Evolutionary conservation across 2,113 vertebrate species (phyloP).

Genomic region (Zosterops hypoxanthus): DNA sequence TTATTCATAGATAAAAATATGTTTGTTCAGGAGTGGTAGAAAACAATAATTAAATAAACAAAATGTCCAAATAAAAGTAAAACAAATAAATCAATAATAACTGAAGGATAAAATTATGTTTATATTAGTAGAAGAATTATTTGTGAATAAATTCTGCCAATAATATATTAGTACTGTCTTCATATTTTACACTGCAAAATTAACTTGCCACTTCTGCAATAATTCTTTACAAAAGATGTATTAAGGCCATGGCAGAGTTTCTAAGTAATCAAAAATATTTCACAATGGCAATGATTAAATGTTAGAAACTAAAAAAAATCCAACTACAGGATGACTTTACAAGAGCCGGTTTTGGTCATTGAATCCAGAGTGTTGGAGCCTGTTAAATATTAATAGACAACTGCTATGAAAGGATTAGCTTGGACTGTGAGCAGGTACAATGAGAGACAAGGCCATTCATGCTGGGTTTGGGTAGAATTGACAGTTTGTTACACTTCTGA

Average conservation of each 20-base stretch:
- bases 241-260: conserved; percentile 17
- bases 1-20: conserved; percentile 2
- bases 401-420: neutral
- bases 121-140: neutral
- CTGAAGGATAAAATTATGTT: neutral
- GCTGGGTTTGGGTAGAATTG: neutral
- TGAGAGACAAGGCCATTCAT: neutral
- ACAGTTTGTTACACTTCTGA: neutral
- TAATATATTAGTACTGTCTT: neutral
- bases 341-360: neutral
- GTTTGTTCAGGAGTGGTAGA: neutral
- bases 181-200: conserved; percentile 7
- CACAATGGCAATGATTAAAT: neutral
- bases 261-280: conserved; percentile 29
- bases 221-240: neutral
- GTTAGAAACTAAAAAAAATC: neutral
- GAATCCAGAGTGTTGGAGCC: neutral
- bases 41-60: neutral
- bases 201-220: neutral
- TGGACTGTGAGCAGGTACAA: neutral
- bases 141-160: neutral
- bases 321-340: neutral
- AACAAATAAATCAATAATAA: neutral
- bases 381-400: neutral
- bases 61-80: neutral